Evolutionary conservation across 2,888 invertebrate genomes (phyloP).

Genomic region (Drosophila leonis): DNA sequence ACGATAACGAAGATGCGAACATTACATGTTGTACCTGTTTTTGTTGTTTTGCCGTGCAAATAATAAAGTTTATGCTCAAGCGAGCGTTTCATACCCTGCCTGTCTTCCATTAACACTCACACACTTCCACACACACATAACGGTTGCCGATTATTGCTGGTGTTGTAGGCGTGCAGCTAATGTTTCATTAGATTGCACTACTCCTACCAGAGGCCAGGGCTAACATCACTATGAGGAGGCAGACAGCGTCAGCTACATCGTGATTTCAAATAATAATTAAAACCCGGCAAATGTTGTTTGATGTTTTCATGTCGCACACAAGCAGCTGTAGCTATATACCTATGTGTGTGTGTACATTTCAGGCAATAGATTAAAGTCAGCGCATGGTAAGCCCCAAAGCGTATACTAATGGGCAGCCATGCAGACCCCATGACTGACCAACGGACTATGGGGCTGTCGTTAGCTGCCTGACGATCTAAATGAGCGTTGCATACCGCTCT

Average conservation of each 20-base stretch:
- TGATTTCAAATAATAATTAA: constrained; percentile 73
- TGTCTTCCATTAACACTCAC: constrained; percentile 16
- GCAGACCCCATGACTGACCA: constrained; percentile 38
- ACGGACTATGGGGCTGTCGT: constrained; percentile 25
- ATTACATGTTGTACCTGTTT: constrained; percentile 15
- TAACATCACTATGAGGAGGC: constrained; percentile 18
- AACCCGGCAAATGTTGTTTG: constrained; percentile 68
- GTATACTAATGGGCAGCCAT: constrained; percentile 51
- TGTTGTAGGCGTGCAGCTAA: constrained; percentile 50
- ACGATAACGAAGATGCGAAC: constrained; percentile 32
- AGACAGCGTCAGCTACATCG: constrained; percentile 41
- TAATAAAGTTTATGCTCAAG: constrained; percentile 58
- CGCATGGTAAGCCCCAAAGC: constrained; percentile 53
- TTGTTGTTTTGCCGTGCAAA: constrained; percentile 38
- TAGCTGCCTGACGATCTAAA: constrained; percentile 46
- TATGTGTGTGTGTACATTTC: constrained; percentile 25
- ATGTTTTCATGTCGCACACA: constrained; percentile 60
- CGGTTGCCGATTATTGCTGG: constrained; percentile 28
- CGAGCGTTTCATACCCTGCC: constrained; percentile 28
- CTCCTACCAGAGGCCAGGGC: constrained; percentile 9
- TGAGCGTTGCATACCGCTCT: constrained; percentile 45
- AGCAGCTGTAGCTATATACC: neutral
- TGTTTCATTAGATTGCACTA: constrained; percentile 64
- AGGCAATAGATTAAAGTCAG: constrained; percentile 63
- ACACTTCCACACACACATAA: constrained; percentile 19